Evolutionary conservation across 35 echinoderm and acorn worm species (phyloP), one percentile per base, ranked within the genome.

Genomic region (Lytechinus variegatus): DNA sequence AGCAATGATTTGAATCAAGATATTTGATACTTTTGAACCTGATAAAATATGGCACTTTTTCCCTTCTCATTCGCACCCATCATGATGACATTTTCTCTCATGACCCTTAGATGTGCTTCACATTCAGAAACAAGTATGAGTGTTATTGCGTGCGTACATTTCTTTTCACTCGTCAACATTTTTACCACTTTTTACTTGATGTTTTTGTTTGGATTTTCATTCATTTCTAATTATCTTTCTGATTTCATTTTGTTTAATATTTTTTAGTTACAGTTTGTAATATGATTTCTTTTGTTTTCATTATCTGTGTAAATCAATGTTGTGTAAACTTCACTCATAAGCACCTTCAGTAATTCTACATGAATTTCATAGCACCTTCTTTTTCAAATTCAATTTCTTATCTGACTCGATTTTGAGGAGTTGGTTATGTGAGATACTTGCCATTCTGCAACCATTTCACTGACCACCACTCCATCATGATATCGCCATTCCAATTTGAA

Each of bases 311-410:
- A 3, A 13, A 52, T 16, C 52, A 33, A 90, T 90, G 88, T 90
- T 90, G 88, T 90, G 88, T 90, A 90, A 90, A 90, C 88, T 90
- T 54, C 88, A 90, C 88, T 27, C 88, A 90, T 90, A 33, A 52
- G 28, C 88, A 90, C 88, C 52, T 8, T 12, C 66, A 79, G 16
- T 19, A n/a, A 79, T 24, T 16, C n/a, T 16, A 8, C 56, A 11
- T 58, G 9, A 9, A 58, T 14, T 79, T 79, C 66, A 79, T 79
- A 79, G 66, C 66, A 79, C 33, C 2, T 44, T 44, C 33, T 79
- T 24, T 71, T 79, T 24, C 21, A 24, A 79, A 79, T 6, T 5
- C 66, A 16, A 79, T n/a, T 79, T 79, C n/a, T 79, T 16, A 24
- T 24, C 66, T 24, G 66, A 79, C 12, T 7, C 21, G 1, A 27